Base-by-base conservation (phyloP, 2,888 invertebrate species). In the Synanthedon andrenaeformis region DNA sequence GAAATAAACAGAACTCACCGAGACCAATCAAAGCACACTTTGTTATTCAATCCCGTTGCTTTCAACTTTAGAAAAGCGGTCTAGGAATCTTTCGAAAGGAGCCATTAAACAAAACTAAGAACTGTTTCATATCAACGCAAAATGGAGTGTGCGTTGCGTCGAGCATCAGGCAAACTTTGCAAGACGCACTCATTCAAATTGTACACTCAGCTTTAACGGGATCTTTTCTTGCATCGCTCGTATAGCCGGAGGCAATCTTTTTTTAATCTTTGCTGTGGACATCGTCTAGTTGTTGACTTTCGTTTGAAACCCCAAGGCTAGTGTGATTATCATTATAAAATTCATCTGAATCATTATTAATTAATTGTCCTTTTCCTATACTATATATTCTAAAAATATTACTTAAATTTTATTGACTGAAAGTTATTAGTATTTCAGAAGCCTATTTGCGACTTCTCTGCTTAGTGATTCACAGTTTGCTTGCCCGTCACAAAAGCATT, bases 131-230 rank as follows among this genome's bases (percentile, higher is more conserved):
- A 81, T 79, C 77, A 76, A 73, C 67, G 67, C 66, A 70, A 75
- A 80, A 82, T 80, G 75, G 76, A 75, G 83, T 80, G 76, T 81
- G 79, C 81, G 78, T 74, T 69, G 65, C 65, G 68, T 67, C 69
- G 65, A 69, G 68, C 65, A 65, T 63, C 67, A 58, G 58, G 74
- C 72, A 82, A 84, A 83, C 80, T 82, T 66, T 57, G 64, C 70
- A 70, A 76, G 79, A 84, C 83, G 82, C 82, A 84, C 80, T 81
- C 82, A 76, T 82, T 73, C 74, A 81, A 72, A 76, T 75, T 76
- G 79, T 75, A 76, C 72, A 75, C 78, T 76, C 61, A 67, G 72
- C 69, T 78, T 72, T 64, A 67, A 68, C 62, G 52, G 55, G 62
- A 57, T 65, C 59, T 63, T 66, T 70, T 72, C 72, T 75, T 67